Evolutionary conservation across 64 coral and sea anemone genomes (phyloP).

Genomic region (Hydrozoanthus tunicans): DNA sequence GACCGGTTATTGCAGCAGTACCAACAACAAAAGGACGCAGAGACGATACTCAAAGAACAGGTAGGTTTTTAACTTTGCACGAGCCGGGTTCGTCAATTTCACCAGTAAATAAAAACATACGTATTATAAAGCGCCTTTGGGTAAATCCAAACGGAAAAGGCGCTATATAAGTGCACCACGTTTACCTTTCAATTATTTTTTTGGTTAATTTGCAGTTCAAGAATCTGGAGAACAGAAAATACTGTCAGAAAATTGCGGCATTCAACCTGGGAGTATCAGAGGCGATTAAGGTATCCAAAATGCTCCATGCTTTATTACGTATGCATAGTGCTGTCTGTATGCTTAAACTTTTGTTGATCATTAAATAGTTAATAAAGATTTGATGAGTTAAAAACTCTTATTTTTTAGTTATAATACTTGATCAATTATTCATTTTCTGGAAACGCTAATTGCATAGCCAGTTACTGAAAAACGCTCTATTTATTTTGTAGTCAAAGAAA

Average conservation of each 20-base stretch:
- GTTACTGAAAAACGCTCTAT: background rate
- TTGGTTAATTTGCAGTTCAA: conserved; percentile 52
- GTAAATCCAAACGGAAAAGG: background rate
- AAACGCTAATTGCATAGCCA: no score
- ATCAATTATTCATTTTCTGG: no score
- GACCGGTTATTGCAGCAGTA: conserved; percentile 82
- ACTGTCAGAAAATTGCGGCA: conserved; percentile 86
- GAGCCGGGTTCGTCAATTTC: no score
- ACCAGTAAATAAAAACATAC: background rate
- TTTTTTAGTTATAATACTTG: no score
- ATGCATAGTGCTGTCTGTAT: no score
- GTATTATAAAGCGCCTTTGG: background rate
- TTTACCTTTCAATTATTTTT: background rate
- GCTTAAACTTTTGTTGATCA: background rate
- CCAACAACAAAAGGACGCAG: conserved; percentile 84
- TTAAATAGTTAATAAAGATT: background rate
- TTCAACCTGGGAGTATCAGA: conserved; percentile 93
- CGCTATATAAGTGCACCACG: no score
- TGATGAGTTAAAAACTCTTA: no score
- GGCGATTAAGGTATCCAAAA: conserved; percentile 68
- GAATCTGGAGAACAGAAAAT: conserved; percentile 81
- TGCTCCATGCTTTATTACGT: background rate
- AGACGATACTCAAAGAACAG: conserved; percentile 79
- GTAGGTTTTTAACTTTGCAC: background rate
- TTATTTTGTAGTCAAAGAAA: conserved; percentile 71